Conservation (phyloP, 1,140 invertebrate genomes). For the Hirudo medicinalis region DNA sequence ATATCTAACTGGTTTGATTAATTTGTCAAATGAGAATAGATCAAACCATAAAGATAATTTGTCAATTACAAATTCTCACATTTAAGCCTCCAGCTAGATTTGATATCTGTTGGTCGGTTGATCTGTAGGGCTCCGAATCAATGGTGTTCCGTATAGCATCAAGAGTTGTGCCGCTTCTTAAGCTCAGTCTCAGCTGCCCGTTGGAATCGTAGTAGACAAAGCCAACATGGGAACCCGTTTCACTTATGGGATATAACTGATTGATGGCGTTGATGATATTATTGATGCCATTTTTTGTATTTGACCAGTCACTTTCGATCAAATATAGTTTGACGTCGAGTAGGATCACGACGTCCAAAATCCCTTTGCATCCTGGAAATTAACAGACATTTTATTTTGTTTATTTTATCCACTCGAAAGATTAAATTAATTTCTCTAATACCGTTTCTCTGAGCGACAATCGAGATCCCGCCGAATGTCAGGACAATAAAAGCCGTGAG, state of each 20-base stretch:
- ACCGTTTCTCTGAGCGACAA: slow-evolving; percentile 1
- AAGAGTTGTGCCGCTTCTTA: background rate
- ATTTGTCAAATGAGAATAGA: too few relatives aligned
- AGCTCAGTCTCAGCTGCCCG: background rate
- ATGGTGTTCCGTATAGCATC: background rate
- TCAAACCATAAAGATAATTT: too few relatives aligned
- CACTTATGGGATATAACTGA: background rate
- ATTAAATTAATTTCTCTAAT: background rate
- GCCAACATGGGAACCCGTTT: background rate
- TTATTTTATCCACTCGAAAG: background rate
- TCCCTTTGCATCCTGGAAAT: background rate
- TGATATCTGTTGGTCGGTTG: slow-evolving; percentile 5
- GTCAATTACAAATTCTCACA: background rate
- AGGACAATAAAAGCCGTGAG: background rate
- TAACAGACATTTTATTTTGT: too few relatives aligned
- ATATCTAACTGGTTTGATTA: background rate
- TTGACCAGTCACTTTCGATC: background rate
- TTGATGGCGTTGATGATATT: background rate
- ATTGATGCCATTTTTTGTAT: background rate
- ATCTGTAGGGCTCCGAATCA: background rate
- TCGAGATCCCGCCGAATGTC: background rate
- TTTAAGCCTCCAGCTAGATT: background rate
- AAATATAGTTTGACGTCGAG: background rate
- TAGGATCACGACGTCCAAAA: background rate
- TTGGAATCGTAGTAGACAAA: background rate